Percentiles rank a stretch among this genome's conserved stretches.
These are phyloP conservation scores for Galagoides demidoff DNA, from an alignment of 2,797 vertebrate species.

Conservation along the genomic window DNA sequence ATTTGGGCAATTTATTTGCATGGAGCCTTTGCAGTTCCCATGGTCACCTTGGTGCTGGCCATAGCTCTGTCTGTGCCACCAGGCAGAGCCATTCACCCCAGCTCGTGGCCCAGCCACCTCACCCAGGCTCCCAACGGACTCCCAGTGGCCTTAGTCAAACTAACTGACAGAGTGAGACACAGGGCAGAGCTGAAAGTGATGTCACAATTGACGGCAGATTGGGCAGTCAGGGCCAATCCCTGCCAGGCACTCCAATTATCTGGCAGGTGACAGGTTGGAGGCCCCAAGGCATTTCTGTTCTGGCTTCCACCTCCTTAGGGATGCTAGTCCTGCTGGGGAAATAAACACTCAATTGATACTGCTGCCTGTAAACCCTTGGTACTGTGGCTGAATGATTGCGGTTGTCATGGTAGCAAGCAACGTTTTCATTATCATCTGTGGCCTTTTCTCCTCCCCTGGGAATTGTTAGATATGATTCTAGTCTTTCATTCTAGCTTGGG, in stretches of 20 bases:
- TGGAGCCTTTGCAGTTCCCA: not conserved
- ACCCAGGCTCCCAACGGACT: not conserved
- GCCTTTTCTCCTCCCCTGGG: slow-evolving; percentile 22
- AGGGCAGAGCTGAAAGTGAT: not conserved
- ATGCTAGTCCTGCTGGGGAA: not conserved
- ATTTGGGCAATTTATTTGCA: not conserved
- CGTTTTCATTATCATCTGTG: not conserved
- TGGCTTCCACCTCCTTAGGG: not conserved
- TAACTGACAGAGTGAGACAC: not conserved
- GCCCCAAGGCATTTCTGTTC: not conserved
- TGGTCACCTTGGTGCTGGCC: not conserved
- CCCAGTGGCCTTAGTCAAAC: not conserved
- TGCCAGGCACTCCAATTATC: not conserved
- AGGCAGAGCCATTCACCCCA: not conserved
- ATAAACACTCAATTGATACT: not conserved
- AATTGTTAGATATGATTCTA: not conserved
- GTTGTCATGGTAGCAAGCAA: slow-evolving; percentile 70
- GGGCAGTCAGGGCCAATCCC: not conserved
- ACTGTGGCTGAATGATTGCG: not conserved
- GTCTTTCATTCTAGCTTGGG: not conserved
- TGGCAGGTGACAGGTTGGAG: not conserved
- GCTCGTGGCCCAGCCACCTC: not conserved
- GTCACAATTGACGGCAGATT: not conserved
- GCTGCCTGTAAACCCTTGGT: not conserved
- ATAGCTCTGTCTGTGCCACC: not conserved